Conservation (phyloP, 2,797 vertebrate species). For the Rhabdomys pumilio region DNA sequence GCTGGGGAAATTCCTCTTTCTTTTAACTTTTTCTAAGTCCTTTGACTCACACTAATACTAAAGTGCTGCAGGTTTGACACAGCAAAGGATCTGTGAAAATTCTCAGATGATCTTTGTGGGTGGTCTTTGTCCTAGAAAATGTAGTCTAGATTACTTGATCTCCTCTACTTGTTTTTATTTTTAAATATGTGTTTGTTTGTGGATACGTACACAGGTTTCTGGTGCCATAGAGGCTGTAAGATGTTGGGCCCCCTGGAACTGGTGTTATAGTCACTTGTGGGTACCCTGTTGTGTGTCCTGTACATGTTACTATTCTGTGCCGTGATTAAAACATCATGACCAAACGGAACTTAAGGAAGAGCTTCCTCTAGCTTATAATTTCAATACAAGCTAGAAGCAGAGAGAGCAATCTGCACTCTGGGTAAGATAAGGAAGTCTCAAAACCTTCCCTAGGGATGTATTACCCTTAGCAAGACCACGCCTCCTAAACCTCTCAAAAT, state of each 20-base stretch:
- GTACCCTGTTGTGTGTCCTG: neutral
- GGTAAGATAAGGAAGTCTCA: neutral
- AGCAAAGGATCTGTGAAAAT: slow-evolving; percentile 39
- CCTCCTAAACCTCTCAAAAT: neutral
- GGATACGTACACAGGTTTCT: neutral
- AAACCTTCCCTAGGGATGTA: neutral
- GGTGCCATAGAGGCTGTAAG: neutral
- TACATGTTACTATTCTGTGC: neutral
- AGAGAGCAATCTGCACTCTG: neutral
- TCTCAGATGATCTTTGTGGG: slow-evolving; percentile 8
- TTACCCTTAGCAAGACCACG: neutral
- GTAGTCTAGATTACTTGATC: slow-evolving; percentile 6
- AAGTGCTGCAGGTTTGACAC: neutral
- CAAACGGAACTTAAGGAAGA: neutral
- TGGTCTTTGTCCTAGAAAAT: slow-evolving; percentile 46
- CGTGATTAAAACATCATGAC: neutral
- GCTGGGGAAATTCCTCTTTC: neutral
- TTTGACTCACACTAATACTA: neutral
- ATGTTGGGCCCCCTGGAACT: neutral
- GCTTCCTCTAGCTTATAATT: neutral
- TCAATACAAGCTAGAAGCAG: neutral
- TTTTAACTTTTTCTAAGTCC: slow-evolving; percentile 17
- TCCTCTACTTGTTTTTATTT: neutral
- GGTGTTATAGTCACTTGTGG: neutral
- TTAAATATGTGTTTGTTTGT: neutral